phyloP scores from a whole-genome alignment of 2,888 invertebrate species.

The Antheraea assamensis region DNA sequence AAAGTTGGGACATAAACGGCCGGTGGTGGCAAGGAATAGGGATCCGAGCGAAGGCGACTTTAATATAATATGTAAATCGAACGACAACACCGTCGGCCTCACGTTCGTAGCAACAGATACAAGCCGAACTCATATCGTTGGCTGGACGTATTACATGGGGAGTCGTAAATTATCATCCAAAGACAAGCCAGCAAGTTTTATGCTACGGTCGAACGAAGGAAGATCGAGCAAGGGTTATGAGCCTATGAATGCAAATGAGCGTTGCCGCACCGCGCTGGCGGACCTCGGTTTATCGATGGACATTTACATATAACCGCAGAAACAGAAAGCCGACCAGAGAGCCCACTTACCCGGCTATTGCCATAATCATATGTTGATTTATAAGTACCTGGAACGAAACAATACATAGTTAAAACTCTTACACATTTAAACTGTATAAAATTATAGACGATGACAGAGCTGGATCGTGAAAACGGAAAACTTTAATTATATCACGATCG shows the following conservation, averaged over 20 bases:
- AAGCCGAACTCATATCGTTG: conserved; percentile 73
- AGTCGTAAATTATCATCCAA: conserved; percentile 79
- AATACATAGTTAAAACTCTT: conserved; percentile 34
- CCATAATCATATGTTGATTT: conserved; percentile 57
- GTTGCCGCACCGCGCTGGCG: conserved; percentile 63
- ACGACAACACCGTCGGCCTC: conserved; percentile 72
- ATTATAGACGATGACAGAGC: conserved; percentile 4
- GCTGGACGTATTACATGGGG: conserved; percentile 76
- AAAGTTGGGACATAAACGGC: conserved; percentile 80
- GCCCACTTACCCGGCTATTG: conserved; percentile 61
- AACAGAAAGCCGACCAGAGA: conserved; percentile 61
- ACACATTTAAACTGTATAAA: not conserved
- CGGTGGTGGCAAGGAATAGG: conserved; percentile 71
- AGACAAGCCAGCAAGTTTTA: conserved; percentile 74
- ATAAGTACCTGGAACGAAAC: conserved; percentile 55
- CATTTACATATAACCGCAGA: conserved; percentile 77
- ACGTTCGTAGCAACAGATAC: conserved; percentile 61
- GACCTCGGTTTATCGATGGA: conserved; percentile 72
- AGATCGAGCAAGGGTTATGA: conserved; percentile 78
- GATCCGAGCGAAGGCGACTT: conserved; percentile 67
- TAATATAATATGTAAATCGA: conserved; percentile 83
- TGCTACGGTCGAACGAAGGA: conserved; percentile 63
- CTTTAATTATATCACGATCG: conserved; percentile 6
- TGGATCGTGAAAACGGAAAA: not conserved
- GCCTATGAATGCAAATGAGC: conserved; percentile 82